These are phyloP conservation scores for Andrena chrysosceles DNA, from an alignment of 2,888 invertebrate genomes.

Conservation along the genomic window DNA sequence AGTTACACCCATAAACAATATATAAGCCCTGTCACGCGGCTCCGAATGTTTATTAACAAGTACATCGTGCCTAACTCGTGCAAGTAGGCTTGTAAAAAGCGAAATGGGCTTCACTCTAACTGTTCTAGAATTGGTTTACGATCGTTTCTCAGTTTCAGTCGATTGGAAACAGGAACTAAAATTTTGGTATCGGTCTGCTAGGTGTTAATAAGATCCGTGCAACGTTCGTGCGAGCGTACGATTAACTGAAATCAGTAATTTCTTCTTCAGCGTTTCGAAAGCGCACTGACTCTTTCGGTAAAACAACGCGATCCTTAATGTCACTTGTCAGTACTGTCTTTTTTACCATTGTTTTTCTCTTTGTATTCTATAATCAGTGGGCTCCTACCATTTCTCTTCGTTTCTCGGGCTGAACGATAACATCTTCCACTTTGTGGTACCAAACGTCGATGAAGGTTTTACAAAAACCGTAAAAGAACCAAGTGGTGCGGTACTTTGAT, in stretches of 20 bases:
- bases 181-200: not conserved
- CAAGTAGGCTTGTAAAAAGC: slow-evolving; percentile 35
- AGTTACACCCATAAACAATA: slow-evolving; percentile 50
- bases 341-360: not conserved
- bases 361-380: slow-evolving; percentile 8
- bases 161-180: not conserved
- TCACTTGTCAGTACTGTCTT: not conserved
- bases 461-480: not conserved
- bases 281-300: slow-evolving; percentile 7
- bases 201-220: not conserved
- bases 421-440: not conserved
- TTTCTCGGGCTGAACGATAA: not conserved
- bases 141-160: slow-evolving; percentile 36
- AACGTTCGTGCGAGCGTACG: not conserved
- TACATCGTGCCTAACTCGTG: slow-evolving; percentile 28
- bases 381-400: not conserved
- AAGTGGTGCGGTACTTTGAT: not conserved
- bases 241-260: not conserved
- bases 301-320: slow-evolving; percentile 13
- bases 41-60: slow-evolving; percentile 17
- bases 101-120: slow-evolving; percentile 18
- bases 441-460: slow-evolving; percentile 4
- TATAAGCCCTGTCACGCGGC: slow-evolving; percentile 30
- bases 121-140: slow-evolving; percentile 5
- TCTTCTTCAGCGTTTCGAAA: not conserved